phyloP scores from a whole-genome alignment of 2,113 vertebrate genomes.

The Platysternon megacephalum region DNA sequence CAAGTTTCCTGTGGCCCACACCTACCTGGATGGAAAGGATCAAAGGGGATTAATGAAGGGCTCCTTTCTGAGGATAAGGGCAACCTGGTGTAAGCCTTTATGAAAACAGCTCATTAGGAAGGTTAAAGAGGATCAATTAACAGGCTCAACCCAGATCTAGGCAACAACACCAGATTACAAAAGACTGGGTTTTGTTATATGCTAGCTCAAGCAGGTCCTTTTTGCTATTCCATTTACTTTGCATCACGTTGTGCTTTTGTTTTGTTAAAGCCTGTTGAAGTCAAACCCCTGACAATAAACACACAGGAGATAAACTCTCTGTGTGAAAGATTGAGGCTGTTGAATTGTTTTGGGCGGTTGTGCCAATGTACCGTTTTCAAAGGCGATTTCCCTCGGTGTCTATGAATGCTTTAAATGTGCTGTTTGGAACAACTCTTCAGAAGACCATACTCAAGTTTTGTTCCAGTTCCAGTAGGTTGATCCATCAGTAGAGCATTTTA shows the following conservation, averaged over 20 bases:
- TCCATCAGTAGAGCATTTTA: slow-evolving; percentile 30
- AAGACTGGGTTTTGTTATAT: background rate
- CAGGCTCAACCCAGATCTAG: background rate
- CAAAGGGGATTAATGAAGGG: background rate
- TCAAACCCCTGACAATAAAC: background rate
- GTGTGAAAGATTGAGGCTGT: slow-evolving; percentile 25
- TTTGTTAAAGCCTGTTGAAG: slow-evolving; percentile 3
- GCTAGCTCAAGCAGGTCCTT: background rate
- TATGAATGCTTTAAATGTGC: slow-evolving; percentile 32
- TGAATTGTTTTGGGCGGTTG: background rate
- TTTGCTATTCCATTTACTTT: background rate
- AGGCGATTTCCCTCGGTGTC: slow-evolving; percentile 9
- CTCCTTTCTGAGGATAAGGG: background rate
- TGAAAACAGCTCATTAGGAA: background rate
- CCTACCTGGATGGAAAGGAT: background rate
- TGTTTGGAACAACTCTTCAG: slow-evolving; percentile 35
- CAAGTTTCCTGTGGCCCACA: background rate
- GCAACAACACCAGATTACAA: background rate
- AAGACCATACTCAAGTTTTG: slow-evolving; percentile 41
- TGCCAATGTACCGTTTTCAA: slow-evolving; percentile 37
- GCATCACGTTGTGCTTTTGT: background rate
- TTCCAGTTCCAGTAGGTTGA: slow-evolving; percentile 41
- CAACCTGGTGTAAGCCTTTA: background rate
- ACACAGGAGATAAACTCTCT: background rate
- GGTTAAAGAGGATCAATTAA: background rate